Conservation (phyloP, 2,888 invertebrate genomes). For the Xanthorhoe designata region DNA sequence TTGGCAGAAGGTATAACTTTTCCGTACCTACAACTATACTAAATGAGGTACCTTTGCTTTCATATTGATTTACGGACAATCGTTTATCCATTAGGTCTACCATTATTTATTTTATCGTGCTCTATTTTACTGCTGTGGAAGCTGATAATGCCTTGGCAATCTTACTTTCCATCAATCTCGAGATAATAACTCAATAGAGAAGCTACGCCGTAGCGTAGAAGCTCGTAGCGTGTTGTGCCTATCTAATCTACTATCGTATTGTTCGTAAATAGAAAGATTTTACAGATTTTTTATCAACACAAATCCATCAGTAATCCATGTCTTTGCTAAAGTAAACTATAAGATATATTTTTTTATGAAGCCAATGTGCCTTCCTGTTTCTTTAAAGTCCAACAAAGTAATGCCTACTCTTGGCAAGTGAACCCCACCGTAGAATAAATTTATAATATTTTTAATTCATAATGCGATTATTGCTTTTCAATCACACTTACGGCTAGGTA, state of each 20-base stretch:
- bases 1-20: not conserved
- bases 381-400: too few relatives aligned
- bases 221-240: slow-evolving; percentile 10
- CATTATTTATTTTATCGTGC: not conserved
- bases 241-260: not conserved
- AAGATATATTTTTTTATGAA: too few relatives aligned
- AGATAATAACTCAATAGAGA: not conserved
- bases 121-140: not conserved
- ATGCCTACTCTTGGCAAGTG: too few relatives aligned
- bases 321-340: too few relatives aligned
- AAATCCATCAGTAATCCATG: too few relatives aligned
- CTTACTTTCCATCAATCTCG: not conserved
- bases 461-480: too few relatives aligned
- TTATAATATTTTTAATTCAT: too few relatives aligned
- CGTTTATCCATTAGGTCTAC: not conserved
- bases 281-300: too few relatives aligned
- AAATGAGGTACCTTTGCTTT: not conserved
- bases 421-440: too few relatives aligned
- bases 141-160: not conserved
- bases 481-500: not conserved
- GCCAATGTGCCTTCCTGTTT: too few relatives aligned
- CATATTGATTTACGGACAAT: not conserved
- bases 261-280: not conserved
- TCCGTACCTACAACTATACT: not conserved
- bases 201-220: slow-evolving; percentile 8